Conservation (phyloP, 1,140 invertebrate genomes). For the Calliphora vicina region DNA sequence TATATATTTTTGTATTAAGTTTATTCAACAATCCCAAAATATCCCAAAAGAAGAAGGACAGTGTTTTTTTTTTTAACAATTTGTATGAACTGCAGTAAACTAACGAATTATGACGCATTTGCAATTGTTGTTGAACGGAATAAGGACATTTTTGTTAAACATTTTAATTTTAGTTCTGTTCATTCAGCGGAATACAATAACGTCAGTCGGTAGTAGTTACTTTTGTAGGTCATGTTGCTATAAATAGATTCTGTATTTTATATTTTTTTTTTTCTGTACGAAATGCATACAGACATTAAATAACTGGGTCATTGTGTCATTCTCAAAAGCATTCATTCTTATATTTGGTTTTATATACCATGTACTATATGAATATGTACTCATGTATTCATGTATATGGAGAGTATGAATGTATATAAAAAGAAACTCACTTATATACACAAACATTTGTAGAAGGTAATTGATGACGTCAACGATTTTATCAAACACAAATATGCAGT, state of each 20-base stretch:
- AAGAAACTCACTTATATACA: not conserved
- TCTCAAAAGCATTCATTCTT: not conserved
- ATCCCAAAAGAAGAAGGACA: not conserved
- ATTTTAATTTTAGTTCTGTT: not conserved
- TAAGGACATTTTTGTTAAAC: not conserved
- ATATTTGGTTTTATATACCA: not conserved
- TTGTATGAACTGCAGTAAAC: too few species aligned
- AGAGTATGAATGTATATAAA: not conserved
- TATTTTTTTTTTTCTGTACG: not conserved
- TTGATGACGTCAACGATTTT: slow-evolving; percentile 25
- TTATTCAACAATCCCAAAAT: too few species aligned
- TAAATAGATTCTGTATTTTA: slow-evolving; percentile 11
- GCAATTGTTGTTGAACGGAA: not conserved
- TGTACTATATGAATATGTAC: not conserved
- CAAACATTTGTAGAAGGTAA: slow-evolving; percentile 21
- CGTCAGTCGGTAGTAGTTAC: not conserved
- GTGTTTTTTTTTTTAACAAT: too few species aligned
- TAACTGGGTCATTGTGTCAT: slow-evolving; percentile 30
- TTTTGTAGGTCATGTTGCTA: slow-evolving; percentile 18
- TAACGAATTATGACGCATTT: not conserved
- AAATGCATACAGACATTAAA: not conserved
- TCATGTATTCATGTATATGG: not conserved
- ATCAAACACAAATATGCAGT: not conserved
- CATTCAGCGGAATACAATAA: not conserved
- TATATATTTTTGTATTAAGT: not conserved